A percentile compares a stretch with the other conserved stretches of the same genome.
These are phyloP conservation scores for Rhingia campestris DNA, from an alignment of 2,888 invertebrate species.

Conservation along the genomic window DNA sequence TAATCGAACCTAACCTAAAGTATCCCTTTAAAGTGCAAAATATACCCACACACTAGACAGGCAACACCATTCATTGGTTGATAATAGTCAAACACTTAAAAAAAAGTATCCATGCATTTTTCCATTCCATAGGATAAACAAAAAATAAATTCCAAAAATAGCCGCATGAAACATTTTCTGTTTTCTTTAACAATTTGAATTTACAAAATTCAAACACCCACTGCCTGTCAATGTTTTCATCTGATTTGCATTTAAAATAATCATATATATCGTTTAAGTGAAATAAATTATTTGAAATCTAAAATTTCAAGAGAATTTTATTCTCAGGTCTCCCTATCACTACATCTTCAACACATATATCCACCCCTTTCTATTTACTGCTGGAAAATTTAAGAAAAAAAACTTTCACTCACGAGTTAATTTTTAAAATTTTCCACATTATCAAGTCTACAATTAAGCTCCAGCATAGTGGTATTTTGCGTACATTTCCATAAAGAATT, in stretches of 20 bases:
- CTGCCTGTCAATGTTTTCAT: conserved; percentile 39
- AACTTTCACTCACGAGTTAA: conserved; percentile 46
- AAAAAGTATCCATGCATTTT: background rate
- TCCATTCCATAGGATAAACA: background rate
- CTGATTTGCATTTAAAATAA: conserved; percentile 27
- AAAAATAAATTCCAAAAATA: conserved; percentile 22
- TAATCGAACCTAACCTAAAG: too few relatives aligned
- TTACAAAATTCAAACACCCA: conserved; percentile 37
- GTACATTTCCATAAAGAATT: conserved; percentile 49
- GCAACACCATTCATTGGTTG: too few relatives aligned
- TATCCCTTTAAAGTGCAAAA: too few relatives aligned
- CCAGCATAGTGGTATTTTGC: conserved; percentile 38
- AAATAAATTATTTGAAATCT: conserved; percentile 43
- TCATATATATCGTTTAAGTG: conserved; percentile 26
- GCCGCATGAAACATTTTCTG: conserved; percentile 1
- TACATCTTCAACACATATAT: conserved; percentile 25
- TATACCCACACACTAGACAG: too few relatives aligned
- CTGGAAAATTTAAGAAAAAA: conserved; percentile 10
- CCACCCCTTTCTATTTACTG: background rate
- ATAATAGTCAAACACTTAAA: too few relatives aligned
- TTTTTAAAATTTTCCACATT: conserved; percentile 50
- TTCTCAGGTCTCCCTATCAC: conserved; percentile 35
- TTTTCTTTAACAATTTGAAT: conserved; percentile 43
- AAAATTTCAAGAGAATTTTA: conserved; percentile 53
- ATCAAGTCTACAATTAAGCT: background rate